phyloP scores from a whole-genome alignment of 2,888 invertebrate genomes.

The Brachyptera putata region DNA sequence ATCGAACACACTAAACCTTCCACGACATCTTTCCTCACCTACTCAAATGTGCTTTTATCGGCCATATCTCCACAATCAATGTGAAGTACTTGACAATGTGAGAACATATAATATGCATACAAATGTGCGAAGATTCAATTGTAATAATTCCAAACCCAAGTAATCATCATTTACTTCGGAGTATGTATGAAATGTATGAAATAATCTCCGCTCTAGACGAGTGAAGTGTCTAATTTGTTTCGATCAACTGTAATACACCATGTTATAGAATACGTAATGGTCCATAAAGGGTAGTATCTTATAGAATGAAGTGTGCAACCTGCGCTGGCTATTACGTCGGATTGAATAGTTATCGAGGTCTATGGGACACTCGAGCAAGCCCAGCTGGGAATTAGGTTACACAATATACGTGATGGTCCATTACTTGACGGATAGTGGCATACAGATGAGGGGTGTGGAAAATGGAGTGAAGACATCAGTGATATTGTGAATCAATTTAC shows the following conservation, averaged over 20 bases:
- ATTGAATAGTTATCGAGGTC: constrained; percentile 1
- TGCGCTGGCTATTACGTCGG: not conserved
- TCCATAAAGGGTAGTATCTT: constrained; percentile 9
- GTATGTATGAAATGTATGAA: not conserved
- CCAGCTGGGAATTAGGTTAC: constrained; percentile 15
- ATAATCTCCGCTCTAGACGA: not conserved
- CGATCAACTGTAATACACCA: not conserved
- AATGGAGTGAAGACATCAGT: not conserved
- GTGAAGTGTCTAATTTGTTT: constrained; percentile 1
- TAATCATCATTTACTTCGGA: not conserved
- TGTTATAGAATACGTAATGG: not conserved
- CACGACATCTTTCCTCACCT: no score
- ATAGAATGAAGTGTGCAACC: constrained; percentile 7
- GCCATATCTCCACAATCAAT: no score
- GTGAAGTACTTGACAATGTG: no score
- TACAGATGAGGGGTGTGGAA: not conserved
- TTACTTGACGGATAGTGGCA: constrained; percentile 2
- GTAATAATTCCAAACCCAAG: no score
- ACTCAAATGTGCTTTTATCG: no score
- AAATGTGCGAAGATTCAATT: no score
- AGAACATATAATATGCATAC: no score
- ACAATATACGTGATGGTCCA: not conserved
- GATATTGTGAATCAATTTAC: no score
- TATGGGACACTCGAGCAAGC: not conserved
- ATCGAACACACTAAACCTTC: no score